Evolutionary conservation across 2,888 invertebrate genomes (phyloP).

Genomic region (Euzophera pinguis): DNA sequence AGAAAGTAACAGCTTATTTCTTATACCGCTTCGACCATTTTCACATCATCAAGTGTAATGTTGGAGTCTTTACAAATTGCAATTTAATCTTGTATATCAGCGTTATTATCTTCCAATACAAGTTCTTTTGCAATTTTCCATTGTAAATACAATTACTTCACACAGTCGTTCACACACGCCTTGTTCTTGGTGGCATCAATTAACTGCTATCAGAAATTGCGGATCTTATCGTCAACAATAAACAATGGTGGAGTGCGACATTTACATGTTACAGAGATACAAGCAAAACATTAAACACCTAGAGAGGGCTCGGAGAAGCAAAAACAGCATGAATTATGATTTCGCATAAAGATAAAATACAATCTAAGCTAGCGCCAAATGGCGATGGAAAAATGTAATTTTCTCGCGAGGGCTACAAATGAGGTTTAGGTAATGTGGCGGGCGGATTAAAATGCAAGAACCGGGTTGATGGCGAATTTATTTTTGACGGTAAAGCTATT

Average conservation of each 20-base stretch:
- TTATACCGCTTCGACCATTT: constrained; percentile 7
- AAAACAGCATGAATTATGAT: constrained; percentile 75
- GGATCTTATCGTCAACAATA: constrained; percentile 54
- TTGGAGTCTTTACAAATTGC: constrained; percentile 5
- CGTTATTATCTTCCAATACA: constrained; percentile 5
- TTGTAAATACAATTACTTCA: constrained; percentile 12
- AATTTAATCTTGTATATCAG: constrained; percentile 7
- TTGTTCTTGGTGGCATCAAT: constrained; percentile 35
- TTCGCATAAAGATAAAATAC: constrained; percentile 77
- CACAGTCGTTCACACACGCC: constrained; percentile 21
- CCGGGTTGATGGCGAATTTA: constrained; percentile 1
- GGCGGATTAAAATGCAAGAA: constrained; percentile 18
- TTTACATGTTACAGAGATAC: constrained; percentile 58
- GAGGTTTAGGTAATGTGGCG: constrained; percentile 42
- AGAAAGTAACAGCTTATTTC: background rate
- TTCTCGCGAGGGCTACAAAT: constrained; percentile 53
- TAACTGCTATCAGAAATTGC: constrained; percentile 46
- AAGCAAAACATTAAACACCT: constrained; percentile 63
- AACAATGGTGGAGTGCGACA: constrained; percentile 55
- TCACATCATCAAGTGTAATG: constrained; percentile 10
- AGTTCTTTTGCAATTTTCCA: constrained; percentile 12
- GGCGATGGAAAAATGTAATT: constrained; percentile 70
- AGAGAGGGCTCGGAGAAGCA: constrained; percentile 57
- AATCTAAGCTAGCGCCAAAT: constrained; percentile 72
- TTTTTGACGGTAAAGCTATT: background rate